Conservation (phyloP, 1,140 invertebrate genomes). For the Ceratina australensis region DNA sequence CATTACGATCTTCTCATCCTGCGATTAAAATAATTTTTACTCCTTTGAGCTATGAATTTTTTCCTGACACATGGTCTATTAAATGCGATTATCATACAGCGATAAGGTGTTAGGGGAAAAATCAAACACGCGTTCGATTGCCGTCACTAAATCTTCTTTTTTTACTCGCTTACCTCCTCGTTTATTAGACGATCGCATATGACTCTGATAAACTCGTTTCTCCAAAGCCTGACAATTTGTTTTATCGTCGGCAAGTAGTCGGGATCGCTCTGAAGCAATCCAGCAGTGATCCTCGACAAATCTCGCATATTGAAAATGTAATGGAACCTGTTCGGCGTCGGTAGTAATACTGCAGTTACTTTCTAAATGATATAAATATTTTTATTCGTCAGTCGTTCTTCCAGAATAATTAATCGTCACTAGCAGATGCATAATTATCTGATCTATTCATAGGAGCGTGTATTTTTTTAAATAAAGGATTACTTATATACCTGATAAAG, state of each 20-base stretch:
- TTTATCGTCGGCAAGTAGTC: slow-evolving; percentile 83
- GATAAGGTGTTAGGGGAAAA: too few relatives aligned
- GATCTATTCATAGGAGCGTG: too few relatives aligned
- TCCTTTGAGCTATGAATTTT: too few relatives aligned
- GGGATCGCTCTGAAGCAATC: slow-evolving; percentile 87
- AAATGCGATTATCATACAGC: too few relatives aligned
- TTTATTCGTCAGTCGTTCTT: neutral
- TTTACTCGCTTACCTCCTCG: slow-evolving; percentile 79
- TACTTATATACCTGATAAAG: slow-evolving; percentile 87
- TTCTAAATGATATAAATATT: slow-evolving; percentile 22
- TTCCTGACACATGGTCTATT: too few relatives aligned
- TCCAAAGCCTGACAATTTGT: slow-evolving; percentile 91
- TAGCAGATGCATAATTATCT: too few relatives aligned
- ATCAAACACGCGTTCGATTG: too few relatives aligned
- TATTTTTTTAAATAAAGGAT: too few relatives aligned
- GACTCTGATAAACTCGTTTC: slow-evolving; percentile 92
- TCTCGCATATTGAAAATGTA: slow-evolving; percentile 97
- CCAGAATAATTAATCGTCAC: slow-evolving; percentile 3
- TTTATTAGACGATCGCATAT: slow-evolving; percentile 92
- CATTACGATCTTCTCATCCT: slow-evolving; percentile 80
- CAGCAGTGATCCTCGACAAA: slow-evolving; percentile 89
- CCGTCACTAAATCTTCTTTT: too few relatives aligned
- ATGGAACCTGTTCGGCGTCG: slow-evolving; percentile 95
- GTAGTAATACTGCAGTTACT: slow-evolving; percentile 88
- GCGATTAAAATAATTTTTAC: slow-evolving; percentile 44